These are phyloP conservation scores for Thaumatotibia leucotreta DNA, from an alignment of 1,140 invertebrate genomes.

Conservation along the genomic window DNA sequence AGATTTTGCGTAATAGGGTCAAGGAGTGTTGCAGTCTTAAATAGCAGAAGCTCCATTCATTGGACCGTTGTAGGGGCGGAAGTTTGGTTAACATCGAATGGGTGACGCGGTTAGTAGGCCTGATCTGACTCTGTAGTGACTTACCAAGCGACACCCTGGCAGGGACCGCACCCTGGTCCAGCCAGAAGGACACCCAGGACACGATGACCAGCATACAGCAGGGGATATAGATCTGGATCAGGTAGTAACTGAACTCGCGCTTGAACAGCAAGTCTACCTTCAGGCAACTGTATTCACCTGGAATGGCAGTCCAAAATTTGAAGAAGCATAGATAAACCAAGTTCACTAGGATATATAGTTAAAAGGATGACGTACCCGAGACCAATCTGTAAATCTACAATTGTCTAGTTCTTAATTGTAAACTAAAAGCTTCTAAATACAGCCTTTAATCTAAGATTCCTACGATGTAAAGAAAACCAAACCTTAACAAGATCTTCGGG, in stretches of 20 bases:
- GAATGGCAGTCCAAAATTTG: constrained; percentile 36
- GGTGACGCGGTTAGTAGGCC: not conserved
- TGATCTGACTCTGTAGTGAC: constrained; percentile 17
- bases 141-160: constrained; percentile 94
- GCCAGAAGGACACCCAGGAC: constrained; percentile 98
- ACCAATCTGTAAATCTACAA: not conserved
- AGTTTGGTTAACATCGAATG: not conserved
- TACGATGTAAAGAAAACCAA: not conserved
- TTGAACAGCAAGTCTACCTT: constrained; percentile 97
- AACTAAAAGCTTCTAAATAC: not conserved
- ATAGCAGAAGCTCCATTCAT: not conserved
- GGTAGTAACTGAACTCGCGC: constrained; percentile 98
- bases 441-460: not conserved
- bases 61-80: not conserved
- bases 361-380: not conserved
- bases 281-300: constrained; percentile 97
- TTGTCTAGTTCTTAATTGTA: not conserved
- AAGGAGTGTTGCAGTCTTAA: not conserved
- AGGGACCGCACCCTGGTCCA: constrained; percentile 97
- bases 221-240: constrained; percentile 98
- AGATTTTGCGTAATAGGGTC: not conserved
- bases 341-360: not conserved
- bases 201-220: constrained; percentile 98
- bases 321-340: not conserved
- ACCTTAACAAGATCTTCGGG: not conserved